Base-by-base conservation (phyloP, 1,140 invertebrate species). In the Nomia melanderi region DNA sequence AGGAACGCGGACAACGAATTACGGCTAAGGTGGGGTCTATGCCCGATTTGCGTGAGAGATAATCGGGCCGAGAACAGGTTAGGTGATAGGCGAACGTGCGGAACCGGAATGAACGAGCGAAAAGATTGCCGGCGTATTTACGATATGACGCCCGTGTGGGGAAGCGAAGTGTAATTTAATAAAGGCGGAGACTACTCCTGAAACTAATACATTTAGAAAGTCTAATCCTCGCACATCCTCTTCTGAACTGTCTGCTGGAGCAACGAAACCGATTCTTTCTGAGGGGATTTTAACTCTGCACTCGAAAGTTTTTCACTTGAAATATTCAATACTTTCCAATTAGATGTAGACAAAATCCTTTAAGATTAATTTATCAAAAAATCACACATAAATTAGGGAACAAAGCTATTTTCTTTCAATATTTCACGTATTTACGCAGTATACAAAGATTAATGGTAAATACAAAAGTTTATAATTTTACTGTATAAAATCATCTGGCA, bases 41-140 rank as follows among this genome's bases (percentile, higher is more conserved):
- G 81, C 23, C 65, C 72, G 72, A 83, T 84, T 84, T 71, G 82
- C 81, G 81, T 84, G 77, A 47, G 56, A 79, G 81, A 84, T 79
- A 79, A 75, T 83, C 66, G 59, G 33, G 27, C 25, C 31, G 47
- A 50, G 73, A 83, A 76, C 82, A 79, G 64, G 47, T 25, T 83
- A 74, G 78, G 44, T 83, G 77, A 83, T 76, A 74, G 65, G 65
- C 54, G 41, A 71, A 79, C 57, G 60, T 29, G 27, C 29, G 23
- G 20, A 62, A 69, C 66, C 54, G 64, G 59, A 83, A 83, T 72
- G 59, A 76, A 83, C 77, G 66, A 78, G 59, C 31, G 41, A 60
- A 77, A 77, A 71, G 74, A 77, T 77, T 75, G 73, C 53, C 17
- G 59, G 25, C 3, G 1, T 75, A 75, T 75, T 75, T 69, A 69